Conservation (phyloP, 2,888 invertebrate species). For the Prosopocoilus inquinatus region DNA sequence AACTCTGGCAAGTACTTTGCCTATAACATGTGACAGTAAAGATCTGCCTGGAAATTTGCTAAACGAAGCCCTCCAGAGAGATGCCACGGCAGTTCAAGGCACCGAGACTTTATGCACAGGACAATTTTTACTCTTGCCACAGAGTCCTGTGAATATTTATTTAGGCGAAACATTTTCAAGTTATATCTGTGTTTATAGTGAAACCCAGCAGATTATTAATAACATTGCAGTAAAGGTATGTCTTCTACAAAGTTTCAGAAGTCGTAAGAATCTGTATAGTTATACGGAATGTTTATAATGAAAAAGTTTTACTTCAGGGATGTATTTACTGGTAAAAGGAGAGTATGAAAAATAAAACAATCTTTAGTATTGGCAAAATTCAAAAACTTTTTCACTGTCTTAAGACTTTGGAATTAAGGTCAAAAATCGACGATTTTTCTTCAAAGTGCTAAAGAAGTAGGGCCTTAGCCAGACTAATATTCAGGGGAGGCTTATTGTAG, state of each 20-base stretch:
- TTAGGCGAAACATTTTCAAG: constrained; percentile 98
- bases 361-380: no score
- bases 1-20: constrained; percentile 76
- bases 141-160: constrained; percentile 97
- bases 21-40: constrained; percentile 80
- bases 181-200: constrained; percentile 96
- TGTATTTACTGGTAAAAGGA: no score
- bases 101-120: constrained; percentile 83
- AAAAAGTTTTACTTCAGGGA: no score
- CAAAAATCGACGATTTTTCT: no score
- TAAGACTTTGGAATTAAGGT: no score
- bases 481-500: no score
- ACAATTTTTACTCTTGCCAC: constrained; percentile 88
- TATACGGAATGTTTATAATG: neutral
- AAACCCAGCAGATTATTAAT: constrained; percentile 79
- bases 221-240: constrained; percentile 79
- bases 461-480: no score
- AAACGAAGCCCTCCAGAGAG: constrained; percentile 74
- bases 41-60: constrained; percentile 82
- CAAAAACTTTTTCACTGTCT: no score
- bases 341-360: no score
- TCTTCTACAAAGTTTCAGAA: neutral
- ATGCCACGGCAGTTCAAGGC: constrained; percentile 79
- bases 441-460: no score
- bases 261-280: no score